Base-by-base conservation (phyloP, 2,888 invertebrate genomes). In the Diadromus collaris region DNA sequence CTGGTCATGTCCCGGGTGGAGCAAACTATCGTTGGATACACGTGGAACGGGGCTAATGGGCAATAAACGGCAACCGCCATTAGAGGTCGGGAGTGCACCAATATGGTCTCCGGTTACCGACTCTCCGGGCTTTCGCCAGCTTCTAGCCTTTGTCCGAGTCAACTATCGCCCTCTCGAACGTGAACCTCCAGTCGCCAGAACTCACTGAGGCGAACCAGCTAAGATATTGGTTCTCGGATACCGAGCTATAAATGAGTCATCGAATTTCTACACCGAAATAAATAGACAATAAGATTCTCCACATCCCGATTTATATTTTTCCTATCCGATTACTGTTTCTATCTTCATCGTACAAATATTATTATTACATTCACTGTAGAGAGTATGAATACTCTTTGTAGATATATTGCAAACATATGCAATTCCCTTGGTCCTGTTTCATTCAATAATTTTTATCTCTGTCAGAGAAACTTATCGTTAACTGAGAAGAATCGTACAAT, bases 51-150 rank as follows among this genome's bases (percentile, higher is more conserved):
- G 73, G 78, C 73, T 78, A 73, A 78, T 78, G 73, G 78, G 41
- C 68, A 78, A 73, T 78, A 68, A 78, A 78, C 67, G 73, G 73
- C 73, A 68, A 78, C 54, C 63, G 32, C 51, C 54, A 73, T 78
- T 73, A 68, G 73, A 68, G 46, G 73, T 27, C 54, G n/a, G 16
- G 60, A 54, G 61, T 73, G 54, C 68, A 61, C 44, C 24, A 51
- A 44, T 64, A 65, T 48, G 64, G 48, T 13, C 67, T 72, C 63
- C 34, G 76, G 60, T 65, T 65, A 48, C 61, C 46, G 58, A 68
- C 73, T 78, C 46, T 74, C 54, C 41, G 38, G n/a, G 58, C 29
- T 41, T 48, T 60, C 58, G 71, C 64, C 58, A 65, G 60, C 56
- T 21, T 27, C 56, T 16, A 65, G 76, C 48, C 16, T 51, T 56